Evolutionary conservation across 2,888 invertebrate genomes (phyloP).

Genomic region (Orthosia cruda): DNA sequence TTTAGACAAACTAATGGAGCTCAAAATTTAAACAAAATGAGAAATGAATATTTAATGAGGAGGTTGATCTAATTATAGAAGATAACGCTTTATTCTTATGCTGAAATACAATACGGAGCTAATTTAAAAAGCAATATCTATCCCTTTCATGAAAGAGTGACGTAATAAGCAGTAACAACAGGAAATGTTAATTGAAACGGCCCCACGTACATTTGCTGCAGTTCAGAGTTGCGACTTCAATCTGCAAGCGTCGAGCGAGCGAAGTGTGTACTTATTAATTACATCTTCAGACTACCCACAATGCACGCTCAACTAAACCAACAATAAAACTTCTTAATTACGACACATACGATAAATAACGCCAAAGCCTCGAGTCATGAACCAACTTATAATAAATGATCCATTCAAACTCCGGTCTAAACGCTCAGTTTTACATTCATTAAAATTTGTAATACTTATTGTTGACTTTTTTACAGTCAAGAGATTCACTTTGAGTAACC

Average conservation of each 20-base stretch:
- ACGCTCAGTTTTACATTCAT: constrained; percentile 60
- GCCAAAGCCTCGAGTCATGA: constrained; percentile 36
- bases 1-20: constrained; percentile 45
- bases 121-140: constrained; percentile 25
- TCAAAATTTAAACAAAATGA: constrained; percentile 30
- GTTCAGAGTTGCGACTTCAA: constrained; percentile 53
- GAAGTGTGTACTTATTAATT: constrained; percentile 62
- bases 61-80: constrained; percentile 28
- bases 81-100: constrained; percentile 7
- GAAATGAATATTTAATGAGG: constrained; percentile 31
- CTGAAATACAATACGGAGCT: background rate
- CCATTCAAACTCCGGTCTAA: constrained; percentile 56
- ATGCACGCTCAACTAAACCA: constrained; percentile 53
- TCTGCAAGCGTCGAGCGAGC: constrained; percentile 36
- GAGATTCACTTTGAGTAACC: constrained; percentile 61
- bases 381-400: constrained; percentile 55
- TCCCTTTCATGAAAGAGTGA: constrained; percentile 36
- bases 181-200: constrained; percentile 62
- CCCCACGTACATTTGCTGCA: constrained; percentile 49
- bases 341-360: constrained; percentile 50
- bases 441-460: constrained; percentile 68
- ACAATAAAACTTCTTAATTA: constrained; percentile 75
- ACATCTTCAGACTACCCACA: constrained; percentile 54
- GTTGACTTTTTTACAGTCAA: constrained; percentile 65
- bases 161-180: constrained; percentile 59